These are phyloP conservation scores for Aphidius gifuensis DNA, from an alignment of 1,140 invertebrate species.

Conservation along the genomic window DNA sequence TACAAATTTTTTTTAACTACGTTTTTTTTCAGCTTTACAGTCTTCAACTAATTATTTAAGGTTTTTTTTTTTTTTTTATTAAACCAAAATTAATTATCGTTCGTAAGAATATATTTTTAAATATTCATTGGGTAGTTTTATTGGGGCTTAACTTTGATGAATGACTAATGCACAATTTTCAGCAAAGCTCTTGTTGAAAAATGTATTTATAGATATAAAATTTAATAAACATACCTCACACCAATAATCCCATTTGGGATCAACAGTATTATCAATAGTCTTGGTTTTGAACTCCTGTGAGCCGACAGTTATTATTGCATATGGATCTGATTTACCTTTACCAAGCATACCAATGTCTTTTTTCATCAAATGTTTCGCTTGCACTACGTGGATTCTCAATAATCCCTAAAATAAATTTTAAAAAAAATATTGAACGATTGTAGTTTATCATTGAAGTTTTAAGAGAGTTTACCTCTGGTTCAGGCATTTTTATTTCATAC, in stretches of 20 bases:
- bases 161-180: conserved; percentile 19
- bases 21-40: no score
- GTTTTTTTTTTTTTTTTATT: no score
- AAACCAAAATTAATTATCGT: no score
- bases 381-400: conserved; percentile 80
- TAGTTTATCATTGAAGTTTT: neutral
- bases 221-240: conserved; percentile 71
- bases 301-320: conserved; percentile 83
- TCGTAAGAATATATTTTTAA: no score
- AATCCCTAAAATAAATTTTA: conserved; percentile 63
- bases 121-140: no score
- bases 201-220: no score
- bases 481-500: conserved; percentile 76
- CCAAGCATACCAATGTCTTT: conserved; percentile 87
- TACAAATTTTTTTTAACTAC: no score
- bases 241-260: conserved; percentile 92
- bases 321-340: conserved; percentile 95
- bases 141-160: neutral
- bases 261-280: conserved; percentile 86
- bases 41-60: conserved; percentile 22
- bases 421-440: conserved; percentile 12
- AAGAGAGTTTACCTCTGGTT: conserved; percentile 72
- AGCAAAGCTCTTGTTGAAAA: conserved; percentile 25
- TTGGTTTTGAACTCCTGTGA: conserved; percentile 84
- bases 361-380: conserved; percentile 91